These are phyloP conservation scores for Bos javanicus DNA, from an alignment of 2,113 vertebrate species.

Conservation along the genomic window DNA sequence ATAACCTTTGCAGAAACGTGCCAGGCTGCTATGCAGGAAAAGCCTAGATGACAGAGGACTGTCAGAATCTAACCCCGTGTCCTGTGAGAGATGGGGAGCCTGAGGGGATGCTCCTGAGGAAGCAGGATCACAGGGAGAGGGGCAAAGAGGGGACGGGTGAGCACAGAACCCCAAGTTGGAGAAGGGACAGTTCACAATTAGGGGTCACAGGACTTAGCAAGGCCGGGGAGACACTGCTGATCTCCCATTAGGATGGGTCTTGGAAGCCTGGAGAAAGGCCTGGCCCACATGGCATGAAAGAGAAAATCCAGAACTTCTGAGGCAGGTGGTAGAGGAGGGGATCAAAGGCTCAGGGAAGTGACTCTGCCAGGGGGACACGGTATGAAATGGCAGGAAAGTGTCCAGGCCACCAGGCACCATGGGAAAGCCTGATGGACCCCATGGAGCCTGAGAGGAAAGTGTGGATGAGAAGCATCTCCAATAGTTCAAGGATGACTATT, in stretches of 20 bases:
- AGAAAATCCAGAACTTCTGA: neutral
- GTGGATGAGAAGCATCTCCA: neutral
- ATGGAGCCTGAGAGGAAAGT: neutral
- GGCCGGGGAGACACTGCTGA: fast-evolving
- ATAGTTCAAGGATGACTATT: too few species aligned
- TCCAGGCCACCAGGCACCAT: fast-evolving
- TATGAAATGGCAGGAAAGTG: neutral
- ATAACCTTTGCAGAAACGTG: neutral
- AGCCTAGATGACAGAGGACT: neutral
- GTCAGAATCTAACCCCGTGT: neutral
- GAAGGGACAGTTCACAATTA: fast-evolving
- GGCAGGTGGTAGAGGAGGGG: neutral
- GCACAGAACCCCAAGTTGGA: fast-evolving
- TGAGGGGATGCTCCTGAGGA: fast-evolving
- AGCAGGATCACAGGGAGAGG: neutral
- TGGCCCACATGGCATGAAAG: fast-evolving
- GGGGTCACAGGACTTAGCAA: fast-evolving
- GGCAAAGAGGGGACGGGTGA: fast-evolving
- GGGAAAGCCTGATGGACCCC: neutral
- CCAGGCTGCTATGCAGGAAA: fast-evolving
- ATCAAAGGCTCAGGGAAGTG: neutral
- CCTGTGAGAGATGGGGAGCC: fast-evolving
- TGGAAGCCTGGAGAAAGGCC: neutral
- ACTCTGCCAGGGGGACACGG: fast-evolving
- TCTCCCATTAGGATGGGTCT: too few species aligned